phyloP scores from a whole-genome alignment of 1,140 invertebrate species.

The Solenopsis fugax region DNA sequence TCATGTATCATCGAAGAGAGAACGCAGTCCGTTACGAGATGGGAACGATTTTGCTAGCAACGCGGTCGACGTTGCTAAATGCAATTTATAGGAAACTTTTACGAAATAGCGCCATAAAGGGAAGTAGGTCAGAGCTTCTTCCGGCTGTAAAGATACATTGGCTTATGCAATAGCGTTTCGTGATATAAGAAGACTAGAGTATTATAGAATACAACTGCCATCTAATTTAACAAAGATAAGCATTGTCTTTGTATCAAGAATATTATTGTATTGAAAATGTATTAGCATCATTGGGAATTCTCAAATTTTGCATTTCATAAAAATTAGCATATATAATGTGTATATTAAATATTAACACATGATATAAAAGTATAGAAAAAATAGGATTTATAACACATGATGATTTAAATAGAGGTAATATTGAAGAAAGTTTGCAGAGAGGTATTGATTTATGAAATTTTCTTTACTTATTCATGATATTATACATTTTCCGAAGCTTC shows the following conservation, averaged over 20 bases:
- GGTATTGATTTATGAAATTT: conserved; percentile 84
- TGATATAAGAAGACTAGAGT: conserved; percentile 50
- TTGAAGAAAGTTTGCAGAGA: conserved; percentile 67
- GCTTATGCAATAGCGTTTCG: conserved; percentile 42
- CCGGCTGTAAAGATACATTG: conserved; percentile 68
- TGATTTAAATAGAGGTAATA: conserved; percentile 57
- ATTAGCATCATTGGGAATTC: neutral
- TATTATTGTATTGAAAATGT: neutral
- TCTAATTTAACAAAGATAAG: neutral
- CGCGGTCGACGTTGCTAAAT: conserved; percentile 66
- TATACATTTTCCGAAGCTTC: conserved; percentile 82
- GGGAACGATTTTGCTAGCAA: conserved; percentile 40
- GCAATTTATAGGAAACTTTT: conserved; percentile 79
- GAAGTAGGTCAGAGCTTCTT: conserved; percentile 75
- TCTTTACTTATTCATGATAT: conserved; percentile 83
- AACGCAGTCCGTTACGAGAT: conserved; percentile 55
- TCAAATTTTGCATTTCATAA: neutral
- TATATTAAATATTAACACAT: neutral
- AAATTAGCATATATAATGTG: neutral
- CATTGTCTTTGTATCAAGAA: neutral
- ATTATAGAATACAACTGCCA: neutral
- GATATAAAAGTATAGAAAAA: neutral
- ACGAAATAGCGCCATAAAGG: conserved; percentile 77
- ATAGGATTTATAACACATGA: neutral
- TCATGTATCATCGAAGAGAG: conserved; percentile 54